Base-by-base conservation (phyloP, 2,113 vertebrate genomes). In the Cololabis saira region DNA sequence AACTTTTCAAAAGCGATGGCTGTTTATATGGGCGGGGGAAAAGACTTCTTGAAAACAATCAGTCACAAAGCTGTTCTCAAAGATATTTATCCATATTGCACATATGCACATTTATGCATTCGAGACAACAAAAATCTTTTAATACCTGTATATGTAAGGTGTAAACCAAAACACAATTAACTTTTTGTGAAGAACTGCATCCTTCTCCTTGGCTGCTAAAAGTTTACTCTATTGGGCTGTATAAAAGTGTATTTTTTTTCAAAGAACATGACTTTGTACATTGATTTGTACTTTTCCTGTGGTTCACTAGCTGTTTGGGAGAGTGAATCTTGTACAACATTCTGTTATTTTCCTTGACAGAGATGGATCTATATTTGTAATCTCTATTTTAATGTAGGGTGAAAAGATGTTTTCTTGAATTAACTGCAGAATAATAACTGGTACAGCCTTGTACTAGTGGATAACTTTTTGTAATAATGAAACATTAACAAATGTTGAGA, bases 311-410 rank as follows among this genome's bases (percentile, higher is more conserved):
- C 59, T 24, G 64, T 78, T 71, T 88, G 56, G 71, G 68, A 78
- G 80, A 60, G 75, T 82, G 67, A 75, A 58, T 71, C 74, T 83
- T 88, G 70, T 81, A 80, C 56, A 81, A 79, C 81, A 70, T 90
- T 82, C 62, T 76, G 47, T 60, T 81, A 66, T 77, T 88, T 27
- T 86, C 73, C 76, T 74, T 71, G 61, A 84, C 85, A 89, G 74
- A 89, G 78, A 83, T 78, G 62, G 54, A 43, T 52, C 41, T 63
- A 52, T 53, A 52, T 92, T 90, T 92, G 89, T 90, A 90, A 89
- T 84, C 71, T 78, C 71, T 78, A 83, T 89, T 92, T 89, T 84
- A 85, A 63, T 70, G 76, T 72, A 66, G 68, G 22, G 47, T 33
- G 59, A 67, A 90, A 61, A 52, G 82, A 78, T 83, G 45, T 78